Conservation (phyloP, 2,888 invertebrate genomes). For the Lithosia quadra region DNA sequence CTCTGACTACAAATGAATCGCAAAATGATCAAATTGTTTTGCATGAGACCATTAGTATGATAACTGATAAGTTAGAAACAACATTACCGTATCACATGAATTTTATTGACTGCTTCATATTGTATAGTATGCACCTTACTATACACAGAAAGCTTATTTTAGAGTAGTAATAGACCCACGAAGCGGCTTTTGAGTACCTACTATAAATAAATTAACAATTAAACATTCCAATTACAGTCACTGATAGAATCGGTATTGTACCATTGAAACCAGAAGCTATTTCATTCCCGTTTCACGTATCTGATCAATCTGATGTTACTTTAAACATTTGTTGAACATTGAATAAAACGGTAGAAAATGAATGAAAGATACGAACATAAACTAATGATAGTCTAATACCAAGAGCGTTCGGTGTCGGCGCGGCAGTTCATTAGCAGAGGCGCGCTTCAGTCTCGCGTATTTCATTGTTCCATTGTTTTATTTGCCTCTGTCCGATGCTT, state of each 20-base stretch:
- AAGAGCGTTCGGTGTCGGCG: conserved; percentile 57
- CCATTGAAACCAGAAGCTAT: conserved; percentile 1
- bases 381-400: conserved; percentile 60
- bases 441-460: conserved; percentile 70
- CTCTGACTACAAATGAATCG: conserved; percentile 36
- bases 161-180: background rate
- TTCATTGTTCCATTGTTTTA: conserved; percentile 78
- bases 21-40: conserved; percentile 52
- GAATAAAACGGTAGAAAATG: conserved; percentile 12
- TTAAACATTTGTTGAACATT: background rate
- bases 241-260: conserved; percentile 9
- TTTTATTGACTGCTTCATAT: background rate
- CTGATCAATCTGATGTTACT: background rate
- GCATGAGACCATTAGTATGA: conserved; percentile 18
- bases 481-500: conserved; percentile 69
- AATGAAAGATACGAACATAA: conserved; percentile 20
- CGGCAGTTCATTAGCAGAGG: conserved; percentile 71
- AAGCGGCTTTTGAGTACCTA: background rate
- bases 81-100: background rate
- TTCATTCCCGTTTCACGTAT: background rate
- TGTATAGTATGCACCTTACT: background rate
- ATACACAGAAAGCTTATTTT: background rate
- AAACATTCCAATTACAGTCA: conserved; percentile 8
- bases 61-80: conserved; percentile 1
- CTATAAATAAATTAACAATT: conserved; percentile 4